phyloP scores from a whole-genome alignment of 2,113 vertebrate species.

The Serilophus lunatus region DNA sequence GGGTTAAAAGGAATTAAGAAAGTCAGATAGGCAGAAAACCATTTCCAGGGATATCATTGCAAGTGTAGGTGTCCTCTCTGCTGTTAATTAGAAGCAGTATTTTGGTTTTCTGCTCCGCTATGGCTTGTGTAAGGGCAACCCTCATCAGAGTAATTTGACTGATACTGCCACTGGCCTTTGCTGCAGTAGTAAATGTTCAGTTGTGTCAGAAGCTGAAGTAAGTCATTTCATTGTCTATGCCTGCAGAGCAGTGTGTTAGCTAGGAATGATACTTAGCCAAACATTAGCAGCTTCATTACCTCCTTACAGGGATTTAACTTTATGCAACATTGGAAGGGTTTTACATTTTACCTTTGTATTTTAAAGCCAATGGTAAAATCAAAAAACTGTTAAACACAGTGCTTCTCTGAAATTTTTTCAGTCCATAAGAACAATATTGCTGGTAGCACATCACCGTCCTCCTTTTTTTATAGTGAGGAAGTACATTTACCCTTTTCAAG shows the following conservation, averaged over 20 bases:
- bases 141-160: background rate
- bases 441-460: background rate
- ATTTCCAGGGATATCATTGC: background rate
- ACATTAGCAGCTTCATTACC: background rate
- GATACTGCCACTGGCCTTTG: background rate
- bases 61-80: background rate
- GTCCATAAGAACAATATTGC: background rate
- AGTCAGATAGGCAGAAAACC: background rate
- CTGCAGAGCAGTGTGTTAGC: background rate
- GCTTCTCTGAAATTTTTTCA: background rate
- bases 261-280: background rate
- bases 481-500: constrained; percentile 24
- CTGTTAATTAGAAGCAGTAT: background rate
- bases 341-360: background rate
- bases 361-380: background rate
- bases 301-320: background rate
- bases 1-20: background rate
- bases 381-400: background rate
- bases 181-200: background rate
- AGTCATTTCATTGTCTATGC: background rate
- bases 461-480: background rate
- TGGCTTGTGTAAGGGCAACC: background rate
- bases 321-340: background rate
- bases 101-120: background rate
- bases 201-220: background rate